Evolutionary conservation across 2,888 invertebrate genomes (phyloP).

Genomic region (Sepioteuthis lessoniana): DNA sequence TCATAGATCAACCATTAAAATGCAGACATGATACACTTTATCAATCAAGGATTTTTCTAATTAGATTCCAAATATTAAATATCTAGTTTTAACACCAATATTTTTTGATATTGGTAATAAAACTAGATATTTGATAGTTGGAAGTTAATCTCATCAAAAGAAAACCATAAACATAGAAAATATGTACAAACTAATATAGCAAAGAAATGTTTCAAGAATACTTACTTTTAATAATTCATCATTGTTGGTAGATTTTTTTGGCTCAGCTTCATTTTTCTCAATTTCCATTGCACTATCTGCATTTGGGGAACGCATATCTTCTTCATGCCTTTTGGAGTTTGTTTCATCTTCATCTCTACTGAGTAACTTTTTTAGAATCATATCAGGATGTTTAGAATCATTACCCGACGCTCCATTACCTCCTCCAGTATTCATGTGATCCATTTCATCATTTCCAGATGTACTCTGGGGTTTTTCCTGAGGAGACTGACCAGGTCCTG

Average conservation of each 20-base stretch:
- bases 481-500: constrained; percentile 68
- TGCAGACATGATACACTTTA: neutral
- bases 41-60: too few species aligned
- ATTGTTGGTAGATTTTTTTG: constrained; percentile 64
- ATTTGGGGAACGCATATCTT: constrained; percentile 65
- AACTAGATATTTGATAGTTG: too few species aligned
- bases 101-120: too few species aligned
- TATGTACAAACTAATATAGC: neutral
- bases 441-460: constrained; percentile 67
- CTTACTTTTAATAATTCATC: constrained; percentile 69
- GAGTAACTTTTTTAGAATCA: constrained; percentile 78
- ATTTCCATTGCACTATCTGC: constrained; percentile 78
- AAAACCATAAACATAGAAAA: neutral
- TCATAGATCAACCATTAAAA: neutral
- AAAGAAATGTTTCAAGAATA: too few species aligned
- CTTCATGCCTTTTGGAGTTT: constrained; percentile 74
- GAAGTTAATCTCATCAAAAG: too few species aligned
- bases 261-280: constrained; percentile 72
- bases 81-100: too few species aligned
- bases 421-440: constrained; percentile 51
- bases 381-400: constrained; percentile 58
- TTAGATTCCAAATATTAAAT: too few species aligned
- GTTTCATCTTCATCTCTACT: constrained; percentile 82
- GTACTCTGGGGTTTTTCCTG: constrained; percentile 72
- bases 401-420: constrained; percentile 40